These are phyloP conservation scores for Lithosia quadra DNA, from an alignment of 2,888 invertebrate genomes.

Conservation along the genomic window DNA sequence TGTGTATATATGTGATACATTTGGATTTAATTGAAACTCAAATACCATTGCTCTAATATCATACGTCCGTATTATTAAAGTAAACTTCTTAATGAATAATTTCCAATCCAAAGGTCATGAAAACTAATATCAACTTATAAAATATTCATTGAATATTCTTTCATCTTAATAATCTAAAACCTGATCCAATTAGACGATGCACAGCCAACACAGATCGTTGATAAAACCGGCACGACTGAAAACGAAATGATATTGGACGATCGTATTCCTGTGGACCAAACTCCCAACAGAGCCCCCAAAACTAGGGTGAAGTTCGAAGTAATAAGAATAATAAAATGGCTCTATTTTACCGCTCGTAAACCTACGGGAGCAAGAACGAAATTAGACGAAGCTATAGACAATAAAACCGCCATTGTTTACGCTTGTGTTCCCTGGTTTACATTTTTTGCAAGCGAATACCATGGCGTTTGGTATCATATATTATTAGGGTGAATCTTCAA, in stretches of 20 bases:
- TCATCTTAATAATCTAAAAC: slow-evolving; percentile 2
- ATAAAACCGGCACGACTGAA: slow-evolving; percentile 28
- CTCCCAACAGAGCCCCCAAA: slow-evolving; percentile 30
- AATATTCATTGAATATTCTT: background rate
- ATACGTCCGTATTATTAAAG: too few relatives aligned
- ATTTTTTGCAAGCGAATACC: background rate
- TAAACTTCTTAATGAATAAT: too few relatives aligned
- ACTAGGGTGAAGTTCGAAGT: slow-evolving; percentile 28
- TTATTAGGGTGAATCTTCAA: too few relatives aligned
- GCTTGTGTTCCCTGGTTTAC: background rate
- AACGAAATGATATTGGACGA: slow-evolving; percentile 33
- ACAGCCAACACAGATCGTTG: slow-evolving; percentile 22
- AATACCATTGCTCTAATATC: background rate
- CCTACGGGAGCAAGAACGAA: slow-evolving; percentile 13
- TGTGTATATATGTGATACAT: too few relatives aligned
- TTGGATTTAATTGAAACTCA: background rate
- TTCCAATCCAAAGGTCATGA: too few relatives aligned
- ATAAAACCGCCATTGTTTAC: slow-evolving; percentile 17
- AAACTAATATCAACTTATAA: too few relatives aligned
- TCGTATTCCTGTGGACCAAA: slow-evolving; percentile 33
- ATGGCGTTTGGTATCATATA: background rate
- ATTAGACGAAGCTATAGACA: slow-evolving; percentile 17
- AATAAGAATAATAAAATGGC: slow-evolving; percentile 39
- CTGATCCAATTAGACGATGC: slow-evolving; percentile 16
- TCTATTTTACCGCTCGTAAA: slow-evolving; percentile 25